Conservation (phyloP, 2,797 vertebrate species). For the Poeciliopsis infans region DNA sequence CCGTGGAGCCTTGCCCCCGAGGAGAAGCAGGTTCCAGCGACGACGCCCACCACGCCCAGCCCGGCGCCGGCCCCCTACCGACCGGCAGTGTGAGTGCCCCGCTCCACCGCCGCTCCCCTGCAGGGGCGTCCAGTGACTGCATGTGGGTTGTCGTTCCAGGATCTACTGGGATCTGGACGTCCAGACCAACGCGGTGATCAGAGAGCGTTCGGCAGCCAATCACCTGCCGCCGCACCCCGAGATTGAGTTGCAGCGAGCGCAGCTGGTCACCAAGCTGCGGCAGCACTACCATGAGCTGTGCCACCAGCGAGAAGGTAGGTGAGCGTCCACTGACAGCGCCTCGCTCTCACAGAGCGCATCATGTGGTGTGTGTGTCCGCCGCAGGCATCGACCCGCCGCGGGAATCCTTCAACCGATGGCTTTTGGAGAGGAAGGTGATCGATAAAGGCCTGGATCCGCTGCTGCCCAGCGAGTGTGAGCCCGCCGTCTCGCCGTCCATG, state of each 20-base stretch:
- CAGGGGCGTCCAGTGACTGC: neutral
- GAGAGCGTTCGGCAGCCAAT: constrained; percentile 84
- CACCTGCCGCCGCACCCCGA: constrained; percentile 93
- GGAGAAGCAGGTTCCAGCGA: constrained; percentile 85
- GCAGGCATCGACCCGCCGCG: constrained; percentile 94
- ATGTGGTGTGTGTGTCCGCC: neutral
- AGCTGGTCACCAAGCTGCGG: constrained; percentile 93
- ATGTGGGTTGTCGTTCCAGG: constrained; percentile 66
- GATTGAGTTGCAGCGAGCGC: constrained; percentile 93
- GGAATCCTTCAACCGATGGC: constrained; percentile 98
- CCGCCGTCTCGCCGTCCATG: constrained; percentile 94
- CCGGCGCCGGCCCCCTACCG: constrained; percentile 81
- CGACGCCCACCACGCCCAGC: constrained; percentile 64
- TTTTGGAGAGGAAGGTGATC: constrained; percentile 94
- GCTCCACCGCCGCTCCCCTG: neutral
- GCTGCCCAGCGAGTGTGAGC: constrained; percentile 94
- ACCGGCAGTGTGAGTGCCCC: constrained; percentile 88
- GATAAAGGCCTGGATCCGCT: constrained; percentile 94
- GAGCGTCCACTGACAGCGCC: neutral
- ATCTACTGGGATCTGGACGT: constrained; percentile 97
- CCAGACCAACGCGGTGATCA: constrained; percentile 94
- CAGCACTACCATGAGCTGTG: constrained; percentile 97
- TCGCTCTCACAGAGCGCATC: neutral
- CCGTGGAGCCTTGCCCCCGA: constrained; percentile 88
- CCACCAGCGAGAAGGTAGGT: constrained; percentile 91